These are phyloP conservation scores for Alethe diademata DNA, from an alignment of 2,113 vertebrate species.

Conservation along the genomic window DNA sequence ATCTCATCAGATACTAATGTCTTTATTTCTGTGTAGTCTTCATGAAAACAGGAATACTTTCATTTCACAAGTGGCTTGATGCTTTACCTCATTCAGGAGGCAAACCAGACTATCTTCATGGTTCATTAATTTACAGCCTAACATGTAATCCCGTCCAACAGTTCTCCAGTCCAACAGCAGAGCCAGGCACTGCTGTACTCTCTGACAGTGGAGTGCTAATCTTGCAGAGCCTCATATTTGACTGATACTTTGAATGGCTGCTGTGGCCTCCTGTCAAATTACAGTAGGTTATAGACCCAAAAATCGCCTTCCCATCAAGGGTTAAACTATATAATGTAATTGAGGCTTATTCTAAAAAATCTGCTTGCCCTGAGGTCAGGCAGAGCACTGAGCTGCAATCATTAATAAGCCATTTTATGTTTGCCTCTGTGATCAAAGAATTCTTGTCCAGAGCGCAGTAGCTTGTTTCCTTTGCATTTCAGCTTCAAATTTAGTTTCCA, in stretches of 20 bases:
- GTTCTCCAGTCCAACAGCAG: background rate
- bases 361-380: conserved; percentile 29
- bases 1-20: background rate
- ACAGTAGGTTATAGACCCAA: background rate
- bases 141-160: background rate
- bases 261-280: background rate
- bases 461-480: conserved; percentile 46
- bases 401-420: conserved; percentile 67
- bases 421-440: conserved; percentile 65
- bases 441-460: conserved; percentile 20
- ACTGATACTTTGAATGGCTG: background rate
- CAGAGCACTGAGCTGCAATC: conserved; percentile 30
- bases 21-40: background rate
- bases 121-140: background rate
- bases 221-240: background rate
- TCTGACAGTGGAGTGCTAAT: fast-evolving
- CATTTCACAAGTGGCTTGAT: background rate
- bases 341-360: conserved; percentile 23
- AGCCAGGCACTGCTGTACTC: background rate
- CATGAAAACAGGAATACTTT: background rate
- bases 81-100: background rate
- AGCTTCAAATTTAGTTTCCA: conserved; percentile 50
- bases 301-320: conserved; percentile 14
- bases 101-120: background rate
- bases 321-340: conserved; percentile 31